These are phyloP conservation scores for Cataglyphis albicans DNA, from an alignment of 2,888 invertebrate species.

Conservation along the genomic window DNA sequence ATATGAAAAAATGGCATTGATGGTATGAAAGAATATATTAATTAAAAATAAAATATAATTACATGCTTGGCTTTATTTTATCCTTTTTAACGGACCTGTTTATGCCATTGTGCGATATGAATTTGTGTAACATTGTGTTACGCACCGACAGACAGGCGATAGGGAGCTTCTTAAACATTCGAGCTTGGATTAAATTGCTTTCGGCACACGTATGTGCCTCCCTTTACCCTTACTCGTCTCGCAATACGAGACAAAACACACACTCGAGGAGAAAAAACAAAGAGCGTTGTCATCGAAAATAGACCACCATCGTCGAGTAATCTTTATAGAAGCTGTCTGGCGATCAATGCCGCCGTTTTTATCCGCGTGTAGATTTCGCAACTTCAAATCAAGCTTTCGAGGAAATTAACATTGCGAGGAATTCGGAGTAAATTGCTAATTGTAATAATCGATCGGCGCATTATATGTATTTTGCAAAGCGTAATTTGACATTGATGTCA, in stretches of 20 bases:
- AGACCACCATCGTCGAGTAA: conserved; percentile 54
- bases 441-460: not conserved
- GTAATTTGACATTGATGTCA: not conserved
- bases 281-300: conserved; percentile 57
- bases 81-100: not conserved
- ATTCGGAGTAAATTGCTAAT: not conserved
- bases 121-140: conserved; percentile 71
- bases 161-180: conserved; percentile 21
- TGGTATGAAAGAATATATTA: not conserved
- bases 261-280: conserved; percentile 46
- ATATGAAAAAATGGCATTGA: not conserved
- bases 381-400: not conserved
- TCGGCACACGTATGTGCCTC: conserved; percentile 11
- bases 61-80: too few relatives aligned
- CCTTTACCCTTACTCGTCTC: not conserved
- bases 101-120: conserved; percentile 6
- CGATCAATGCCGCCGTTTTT: not conserved
- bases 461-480: not conserved
- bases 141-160: conserved; percentile 47
- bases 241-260: conserved; percentile 49
- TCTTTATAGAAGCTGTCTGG: not conserved
- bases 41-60: too few relatives aligned
- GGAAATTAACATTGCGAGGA: not conserved
- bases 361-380: not conserved
- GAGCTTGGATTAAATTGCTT: conserved; percentile 41